Conservation (phyloP, 2,888 invertebrate species). For the Antheraea yamamai region DNA sequence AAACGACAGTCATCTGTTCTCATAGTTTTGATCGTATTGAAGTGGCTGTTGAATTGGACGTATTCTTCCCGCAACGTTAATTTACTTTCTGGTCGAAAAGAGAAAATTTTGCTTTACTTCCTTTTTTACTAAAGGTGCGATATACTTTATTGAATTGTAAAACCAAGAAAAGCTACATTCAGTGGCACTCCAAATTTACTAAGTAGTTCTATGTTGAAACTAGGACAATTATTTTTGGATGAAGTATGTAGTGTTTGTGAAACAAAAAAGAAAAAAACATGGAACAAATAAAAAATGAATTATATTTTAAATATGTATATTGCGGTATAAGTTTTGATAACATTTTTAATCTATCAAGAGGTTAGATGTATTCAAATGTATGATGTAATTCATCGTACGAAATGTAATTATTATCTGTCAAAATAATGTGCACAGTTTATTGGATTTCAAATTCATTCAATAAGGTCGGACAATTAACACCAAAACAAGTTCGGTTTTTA, state of each 20-base stretch:
- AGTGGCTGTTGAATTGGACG: background rate
- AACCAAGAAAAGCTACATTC: background rate
- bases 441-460: background rate
- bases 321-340: background rate
- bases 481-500: background rate
- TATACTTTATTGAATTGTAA: background rate
- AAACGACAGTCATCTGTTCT: too few relatives aligned
- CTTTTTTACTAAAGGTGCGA: too few relatives aligned
- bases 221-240: background rate
- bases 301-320: background rate
- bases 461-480: background rate
- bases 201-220: background rate
- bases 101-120: too few relatives aligned
- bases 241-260: background rate
- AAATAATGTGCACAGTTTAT: too few relatives aligned
- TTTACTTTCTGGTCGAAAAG: background rate
- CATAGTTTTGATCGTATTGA: too few relatives aligned
- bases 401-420: too few relatives aligned
- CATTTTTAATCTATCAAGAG: too few relatives aligned
- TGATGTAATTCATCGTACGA: too few relatives aligned
- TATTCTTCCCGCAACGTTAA: background rate
- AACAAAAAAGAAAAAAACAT: background rate
- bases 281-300: background rate
- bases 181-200: background rate
- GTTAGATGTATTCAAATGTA: too few relatives aligned